A percentile compares a stretch with the other conserved stretches of the same genome.
phyloP scores from a whole-genome alignment of 2,888 invertebrate species.

The Melieria crassipennis region DNA sequence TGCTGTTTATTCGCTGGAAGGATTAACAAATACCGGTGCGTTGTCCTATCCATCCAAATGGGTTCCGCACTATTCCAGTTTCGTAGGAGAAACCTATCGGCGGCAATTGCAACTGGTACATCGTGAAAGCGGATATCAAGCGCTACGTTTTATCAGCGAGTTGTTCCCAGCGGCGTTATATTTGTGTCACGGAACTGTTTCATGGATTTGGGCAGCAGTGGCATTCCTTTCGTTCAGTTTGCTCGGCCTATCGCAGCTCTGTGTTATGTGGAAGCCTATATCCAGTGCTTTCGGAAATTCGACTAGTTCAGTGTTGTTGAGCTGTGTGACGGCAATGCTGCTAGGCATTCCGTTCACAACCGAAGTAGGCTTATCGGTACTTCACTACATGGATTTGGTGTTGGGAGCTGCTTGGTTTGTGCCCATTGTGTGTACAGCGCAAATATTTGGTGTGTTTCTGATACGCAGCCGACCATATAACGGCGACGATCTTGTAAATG shows the following conservation, averaged over 20 bases:
- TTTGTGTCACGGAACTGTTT: constrained; percentile 76
- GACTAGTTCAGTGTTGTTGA: constrained; percentile 78
- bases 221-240: constrained; percentile 86
- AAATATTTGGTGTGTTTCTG: constrained; percentile 85
- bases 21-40: constrained; percentile 71
- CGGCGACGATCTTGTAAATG: constrained; percentile 68
- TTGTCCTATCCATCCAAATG: constrained; percentile 67
- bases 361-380: constrained; percentile 82
- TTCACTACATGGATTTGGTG: constrained; percentile 86
- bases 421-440: constrained; percentile 78
- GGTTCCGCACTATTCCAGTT: constrained; percentile 62
- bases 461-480: constrained; percentile 88
- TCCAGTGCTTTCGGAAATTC: constrained; percentile 80
- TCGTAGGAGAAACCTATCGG: constrained; percentile 62
- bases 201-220: constrained; percentile 88
- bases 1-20: constrained; percentile 73
- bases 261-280: constrained; percentile 92
- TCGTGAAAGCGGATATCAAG: constrained; percentile 82
- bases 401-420: constrained; percentile 90
- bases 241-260: constrained; percentile 88
- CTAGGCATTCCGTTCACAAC: constrained; percentile 88
- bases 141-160: constrained; percentile 85
- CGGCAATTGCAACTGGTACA: constrained; percentile 56
- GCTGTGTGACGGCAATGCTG: constrained; percentile 83
- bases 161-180: constrained; percentile 88